These are phyloP conservation scores for Poeciliopsis prolifica DNA, from an alignment of 2,113 vertebrate genomes.

Conservation along the genomic window DNA sequence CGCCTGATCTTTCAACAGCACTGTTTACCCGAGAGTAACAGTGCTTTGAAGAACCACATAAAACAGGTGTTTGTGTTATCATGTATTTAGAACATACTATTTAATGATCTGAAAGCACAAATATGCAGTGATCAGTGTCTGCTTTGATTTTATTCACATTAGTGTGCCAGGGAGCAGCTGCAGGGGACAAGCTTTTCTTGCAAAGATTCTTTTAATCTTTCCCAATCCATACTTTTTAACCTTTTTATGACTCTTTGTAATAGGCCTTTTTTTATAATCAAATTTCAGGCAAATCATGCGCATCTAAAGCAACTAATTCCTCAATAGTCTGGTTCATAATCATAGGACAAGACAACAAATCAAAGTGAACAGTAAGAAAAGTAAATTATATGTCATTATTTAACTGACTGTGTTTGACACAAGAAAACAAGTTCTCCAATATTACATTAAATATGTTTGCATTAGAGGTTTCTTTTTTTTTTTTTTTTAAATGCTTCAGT, in stretches of 20 bases:
- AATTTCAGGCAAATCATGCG: neutral
- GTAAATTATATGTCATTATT: neutral
- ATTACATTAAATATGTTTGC: neutral
- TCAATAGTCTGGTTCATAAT: slow-evolving; percentile 3
- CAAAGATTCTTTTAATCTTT: neutral
- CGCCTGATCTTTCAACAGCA: neutral
- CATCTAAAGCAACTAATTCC: slow-evolving; percentile 21
- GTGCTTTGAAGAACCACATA: neutral
- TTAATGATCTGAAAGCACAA: neutral
- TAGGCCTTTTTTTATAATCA: neutral
- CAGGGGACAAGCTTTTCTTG: too few species aligned
- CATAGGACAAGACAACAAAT: slow-evolving; percentile 23
- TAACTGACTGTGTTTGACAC: neutral
- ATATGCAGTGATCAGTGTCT: neutral
- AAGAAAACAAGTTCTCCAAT: neutral
- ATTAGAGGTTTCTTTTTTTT: neutral
- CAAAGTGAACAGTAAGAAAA: slow-evolving; percentile 5
- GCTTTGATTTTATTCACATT: slow-evolving; percentile 13
- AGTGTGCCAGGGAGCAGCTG: neutral
- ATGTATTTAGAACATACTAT: neutral
- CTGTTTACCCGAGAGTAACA: neutral
- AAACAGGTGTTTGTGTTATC: neutral
- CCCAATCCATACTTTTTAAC: neutral
- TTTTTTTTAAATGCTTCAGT: neutral
- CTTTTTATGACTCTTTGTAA: neutral